A percentile compares a stretch with the other conserved stretches of the same genome.
These are phyloP conservation scores for Monoplex corrugatus DNA, from an alignment of 2,888 invertebrate genomes.

Conservation along the genomic window DNA sequence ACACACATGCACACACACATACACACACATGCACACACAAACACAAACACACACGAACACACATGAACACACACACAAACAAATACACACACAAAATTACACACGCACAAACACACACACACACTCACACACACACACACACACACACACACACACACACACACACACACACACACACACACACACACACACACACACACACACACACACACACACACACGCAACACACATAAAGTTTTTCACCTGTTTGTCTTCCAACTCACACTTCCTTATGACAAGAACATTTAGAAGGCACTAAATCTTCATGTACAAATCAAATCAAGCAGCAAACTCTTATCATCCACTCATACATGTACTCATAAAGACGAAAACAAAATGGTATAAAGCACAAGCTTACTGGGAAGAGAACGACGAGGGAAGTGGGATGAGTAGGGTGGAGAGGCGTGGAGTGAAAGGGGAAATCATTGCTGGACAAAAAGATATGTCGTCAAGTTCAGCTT, in stretches of 20 bases:
- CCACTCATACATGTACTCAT: background rate
- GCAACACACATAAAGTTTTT: background rate
- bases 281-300: background rate
- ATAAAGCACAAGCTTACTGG: too few relatives aligned
- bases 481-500: too few relatives aligned
- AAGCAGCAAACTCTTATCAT: too few relatives aligned
- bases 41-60: background rate
- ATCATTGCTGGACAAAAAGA: too few relatives aligned
- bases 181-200: background rate
- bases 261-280: too few relatives aligned
- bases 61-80: slow-evolving; percentile 11
- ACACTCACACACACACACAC: background rate
- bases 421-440: too few relatives aligned
- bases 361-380: too few relatives aligned
- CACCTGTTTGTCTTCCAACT: too few relatives aligned
- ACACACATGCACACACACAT: background rate
- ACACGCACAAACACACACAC: background rate
- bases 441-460: too few relatives aligned
- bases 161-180: background rate
- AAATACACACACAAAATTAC: background rate
- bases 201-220: background rate
- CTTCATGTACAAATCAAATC: too few relatives aligned
- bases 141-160: background rate
- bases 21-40: background rate
- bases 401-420: too few relatives aligned